Evolutionary conservation across 1,140 invertebrate species (phyloP).

Genomic region (Zaprionus nigranus): DNA sequence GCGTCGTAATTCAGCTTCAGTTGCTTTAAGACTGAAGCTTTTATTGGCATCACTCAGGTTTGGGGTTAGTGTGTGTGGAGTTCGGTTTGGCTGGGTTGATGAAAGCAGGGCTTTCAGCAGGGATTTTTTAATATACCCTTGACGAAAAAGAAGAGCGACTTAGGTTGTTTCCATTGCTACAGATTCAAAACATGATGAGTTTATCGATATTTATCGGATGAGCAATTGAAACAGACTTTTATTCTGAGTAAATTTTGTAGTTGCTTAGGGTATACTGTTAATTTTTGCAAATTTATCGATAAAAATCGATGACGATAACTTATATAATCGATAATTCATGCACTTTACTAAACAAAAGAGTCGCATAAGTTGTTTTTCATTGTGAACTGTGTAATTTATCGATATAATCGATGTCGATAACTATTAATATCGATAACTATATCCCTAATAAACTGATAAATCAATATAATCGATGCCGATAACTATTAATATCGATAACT

Average conservation of each 20-base stretch:
- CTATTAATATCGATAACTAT: too few species aligned
- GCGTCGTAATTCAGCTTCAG: conserved; percentile 1
- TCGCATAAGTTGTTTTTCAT: background rate
- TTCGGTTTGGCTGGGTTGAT: background rate
- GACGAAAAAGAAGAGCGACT: background rate
- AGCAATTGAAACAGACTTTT: too few species aligned
- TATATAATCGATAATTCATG: background rate
- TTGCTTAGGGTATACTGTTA: too few species aligned
- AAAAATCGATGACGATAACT: background rate
- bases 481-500: too few species aligned
- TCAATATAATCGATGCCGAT: background rate
- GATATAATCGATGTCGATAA: background rate
- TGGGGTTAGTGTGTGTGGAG: background rate
- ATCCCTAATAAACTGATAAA: background rate
- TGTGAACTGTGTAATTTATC: background rate
- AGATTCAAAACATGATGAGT: too few species aligned
- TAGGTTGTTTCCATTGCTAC: background rate
- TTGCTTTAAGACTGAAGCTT: conserved; percentile 1
- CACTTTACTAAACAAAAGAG: background rate
- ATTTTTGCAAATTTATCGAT: too few species aligned
- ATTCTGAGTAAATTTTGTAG: too few species aligned
- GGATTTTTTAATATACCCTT: background rate
- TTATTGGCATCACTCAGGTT: background rate
- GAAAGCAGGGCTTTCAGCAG: background rate
- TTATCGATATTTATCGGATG: too few species aligned